Conservation (phyloP, 1,140 invertebrate genomes). For the Drosophila fuyamai region DNA sequence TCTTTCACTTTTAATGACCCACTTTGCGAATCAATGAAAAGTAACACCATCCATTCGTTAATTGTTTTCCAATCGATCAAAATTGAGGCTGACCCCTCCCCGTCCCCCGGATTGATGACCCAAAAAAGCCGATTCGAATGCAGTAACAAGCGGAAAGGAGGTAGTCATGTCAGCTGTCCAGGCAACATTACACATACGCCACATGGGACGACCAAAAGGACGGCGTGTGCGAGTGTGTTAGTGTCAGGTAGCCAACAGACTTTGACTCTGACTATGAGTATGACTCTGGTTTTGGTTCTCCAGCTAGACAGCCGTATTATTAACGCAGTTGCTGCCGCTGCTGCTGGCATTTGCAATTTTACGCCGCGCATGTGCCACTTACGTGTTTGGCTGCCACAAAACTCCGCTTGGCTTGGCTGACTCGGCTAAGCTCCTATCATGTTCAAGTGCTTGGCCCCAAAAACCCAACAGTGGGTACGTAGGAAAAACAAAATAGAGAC, state of each 20-base stretch:
- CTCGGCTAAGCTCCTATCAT: slow-evolving; percentile 76
- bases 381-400: slow-evolving; percentile 69
- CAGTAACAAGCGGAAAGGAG: slow-evolving; percentile 34
- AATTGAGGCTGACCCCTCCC: slow-evolving; percentile 5
- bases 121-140: slow-evolving; percentile 21
- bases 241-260: slow-evolving; percentile 40
- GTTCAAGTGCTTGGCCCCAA: slow-evolving; percentile 78
- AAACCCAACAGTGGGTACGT: slow-evolving; percentile 27
- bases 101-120: slow-evolving; percentile 12
- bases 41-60: slow-evolving; percentile 21
- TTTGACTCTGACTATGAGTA: slow-evolving; percentile 5
- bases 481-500: slow-evolving; percentile 29
- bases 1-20: slow-evolving; percentile 12
- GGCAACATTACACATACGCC: slow-evolving; percentile 73
- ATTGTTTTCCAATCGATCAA: slow-evolving; percentile 45
- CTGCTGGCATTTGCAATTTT: slow-evolving; percentile 68
- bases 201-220: slow-evolving; percentile 38
- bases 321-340: slow-evolving; percentile 60
- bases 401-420: slow-evolving; percentile 61
- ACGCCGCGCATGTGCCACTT: slow-evolving; percentile 77
- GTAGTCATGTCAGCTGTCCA: slow-evolving; percentile 48
- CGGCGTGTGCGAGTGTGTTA: slow-evolving; percentile 44
- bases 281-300: slow-evolving; percentile 42
- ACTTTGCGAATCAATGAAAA: slow-evolving; percentile 32
- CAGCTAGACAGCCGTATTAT: slow-evolving; percentile 73